A percentile compares a stretch with the other conserved stretches of the same genome.
These are phyloP conservation scores for Meriones psammophilus DNA, from an alignment of 2,797 vertebrate species.

Conservation along the genomic window DNA sequence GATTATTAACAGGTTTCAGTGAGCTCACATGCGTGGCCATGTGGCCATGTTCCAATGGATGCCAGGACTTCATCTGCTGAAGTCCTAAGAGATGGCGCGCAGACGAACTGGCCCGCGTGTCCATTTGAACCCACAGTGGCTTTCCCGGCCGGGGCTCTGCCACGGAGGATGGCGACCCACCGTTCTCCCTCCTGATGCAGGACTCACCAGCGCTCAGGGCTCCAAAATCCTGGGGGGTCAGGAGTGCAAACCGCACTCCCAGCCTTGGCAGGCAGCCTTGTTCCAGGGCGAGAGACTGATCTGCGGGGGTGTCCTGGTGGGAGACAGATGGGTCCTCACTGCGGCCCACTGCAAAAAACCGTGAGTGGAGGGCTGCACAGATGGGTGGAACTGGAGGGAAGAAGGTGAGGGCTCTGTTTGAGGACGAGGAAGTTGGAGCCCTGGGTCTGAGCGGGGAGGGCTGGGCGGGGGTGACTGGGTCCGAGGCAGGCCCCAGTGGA, in stretches of 20 bases:
- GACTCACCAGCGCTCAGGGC: constrained; percentile 55
- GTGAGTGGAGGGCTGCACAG: constrained; percentile 65
- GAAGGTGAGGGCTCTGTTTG: neutral
- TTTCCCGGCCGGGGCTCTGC: neutral
- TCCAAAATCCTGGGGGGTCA: constrained; percentile 68
- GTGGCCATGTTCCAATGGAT: neutral
- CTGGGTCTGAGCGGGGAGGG: neutral
- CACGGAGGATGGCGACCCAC: neutral
- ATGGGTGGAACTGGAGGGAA: neutral
- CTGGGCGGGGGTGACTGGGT: too few relatives aligned
- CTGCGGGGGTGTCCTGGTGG: constrained; percentile 80
- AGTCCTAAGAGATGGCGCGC: neutral
- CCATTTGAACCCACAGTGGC: neutral
- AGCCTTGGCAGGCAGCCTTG: constrained; percentile 83
- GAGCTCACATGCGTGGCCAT: accelerated
- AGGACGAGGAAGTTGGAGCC: neutral
- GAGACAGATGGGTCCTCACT: constrained; percentile 76
- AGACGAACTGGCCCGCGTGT: neutral
- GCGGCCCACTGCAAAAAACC: constrained; percentile 80
- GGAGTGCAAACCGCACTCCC: constrained; percentile 71
- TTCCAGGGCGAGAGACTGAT: constrained; percentile 42
- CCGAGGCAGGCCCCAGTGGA: neutral
- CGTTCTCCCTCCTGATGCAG: constrained; percentile 46
- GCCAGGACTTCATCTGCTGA: neutral
- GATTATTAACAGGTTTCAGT: neutral